Conservation (phyloP, 2,113 vertebrate species). For the Axis porcinus region DNA sequence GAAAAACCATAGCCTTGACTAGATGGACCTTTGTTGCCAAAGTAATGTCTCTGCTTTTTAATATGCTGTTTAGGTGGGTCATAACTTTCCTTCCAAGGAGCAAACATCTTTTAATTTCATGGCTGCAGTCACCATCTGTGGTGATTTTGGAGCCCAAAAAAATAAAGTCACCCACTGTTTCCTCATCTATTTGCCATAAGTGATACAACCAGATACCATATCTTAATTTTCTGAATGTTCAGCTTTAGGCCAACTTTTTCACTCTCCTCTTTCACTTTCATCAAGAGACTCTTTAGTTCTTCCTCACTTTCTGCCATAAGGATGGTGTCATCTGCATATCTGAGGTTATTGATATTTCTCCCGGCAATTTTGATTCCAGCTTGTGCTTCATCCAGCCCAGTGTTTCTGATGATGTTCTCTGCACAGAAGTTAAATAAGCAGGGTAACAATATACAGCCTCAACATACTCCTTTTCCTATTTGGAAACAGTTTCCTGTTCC, state of each 20-base stretch:
- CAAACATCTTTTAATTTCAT: background rate
- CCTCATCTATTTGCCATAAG: background rate
- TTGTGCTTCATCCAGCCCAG: background rate
- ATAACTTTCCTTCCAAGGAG: background rate
- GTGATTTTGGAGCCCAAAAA: background rate
- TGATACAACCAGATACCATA: rapidly evolving
- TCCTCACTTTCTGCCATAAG: background rate
- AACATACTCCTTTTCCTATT: background rate
- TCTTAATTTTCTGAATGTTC: background rate
- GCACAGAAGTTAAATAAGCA: background rate
- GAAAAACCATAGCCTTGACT: background rate
- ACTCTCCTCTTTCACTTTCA: background rate
- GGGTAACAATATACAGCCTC: background rate
- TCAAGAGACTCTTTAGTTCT: background rate
- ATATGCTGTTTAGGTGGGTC: background rate
- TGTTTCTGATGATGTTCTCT: background rate
- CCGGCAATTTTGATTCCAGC: background rate
- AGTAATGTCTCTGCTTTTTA: background rate
- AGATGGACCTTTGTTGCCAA: background rate
- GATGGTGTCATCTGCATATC: background rate
- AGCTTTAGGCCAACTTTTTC: background rate
- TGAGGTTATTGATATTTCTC: background rate
- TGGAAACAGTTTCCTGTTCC: background rate
- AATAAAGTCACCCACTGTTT: background rate
- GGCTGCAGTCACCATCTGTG: background rate